phyloP scores from a whole-genome alignment of 92 coral and sea anemone genomes.

The Phenganax stokvisi region DNA sequence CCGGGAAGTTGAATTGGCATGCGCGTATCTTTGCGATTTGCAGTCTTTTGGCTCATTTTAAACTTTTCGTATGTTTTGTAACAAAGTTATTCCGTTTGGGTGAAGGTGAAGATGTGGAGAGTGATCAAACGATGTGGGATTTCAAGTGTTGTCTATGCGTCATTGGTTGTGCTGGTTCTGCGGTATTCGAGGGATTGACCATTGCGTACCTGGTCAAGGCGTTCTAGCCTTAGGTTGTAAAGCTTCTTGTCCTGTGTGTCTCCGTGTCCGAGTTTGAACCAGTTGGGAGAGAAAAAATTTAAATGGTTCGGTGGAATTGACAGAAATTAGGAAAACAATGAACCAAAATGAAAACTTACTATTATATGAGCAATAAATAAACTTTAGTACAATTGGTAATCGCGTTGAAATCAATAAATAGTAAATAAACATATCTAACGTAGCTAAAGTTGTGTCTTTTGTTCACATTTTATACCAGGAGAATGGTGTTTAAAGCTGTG shows the following conservation, averaged over 20 bases:
- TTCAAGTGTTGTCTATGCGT: not conserved
- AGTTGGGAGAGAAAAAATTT: too few relatives aligned
- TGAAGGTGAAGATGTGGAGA: not conserved
- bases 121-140: not conserved
- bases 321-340: too few relatives aligned
- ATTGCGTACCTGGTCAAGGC: not conserved
- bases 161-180: conserved; percentile 17
- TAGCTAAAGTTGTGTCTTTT: too few relatives aligned
- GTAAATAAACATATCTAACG: too few relatives aligned
- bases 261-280: not conserved
- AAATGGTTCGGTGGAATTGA: too few relatives aligned
- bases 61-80: conserved; percentile 15
- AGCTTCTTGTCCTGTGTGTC: not conserved
- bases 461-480: too few relatives aligned
- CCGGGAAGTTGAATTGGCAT: not conserved
- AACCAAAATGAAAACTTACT: too few relatives aligned
- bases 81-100: conserved; percentile 31
- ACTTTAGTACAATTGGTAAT: too few relatives aligned
- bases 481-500: too few relatives aligned
- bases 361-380: too few relatives aligned
- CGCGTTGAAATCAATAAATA: too few relatives aligned
- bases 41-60: conserved; percentile 11
- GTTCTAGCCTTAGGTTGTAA: not conserved
- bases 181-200: conserved; percentile 13
- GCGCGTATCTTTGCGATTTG: not conserved